Evolutionary conservation across 2,888 invertebrate species (phyloP).

Genomic region (Lumbricus terrestris): DNA sequence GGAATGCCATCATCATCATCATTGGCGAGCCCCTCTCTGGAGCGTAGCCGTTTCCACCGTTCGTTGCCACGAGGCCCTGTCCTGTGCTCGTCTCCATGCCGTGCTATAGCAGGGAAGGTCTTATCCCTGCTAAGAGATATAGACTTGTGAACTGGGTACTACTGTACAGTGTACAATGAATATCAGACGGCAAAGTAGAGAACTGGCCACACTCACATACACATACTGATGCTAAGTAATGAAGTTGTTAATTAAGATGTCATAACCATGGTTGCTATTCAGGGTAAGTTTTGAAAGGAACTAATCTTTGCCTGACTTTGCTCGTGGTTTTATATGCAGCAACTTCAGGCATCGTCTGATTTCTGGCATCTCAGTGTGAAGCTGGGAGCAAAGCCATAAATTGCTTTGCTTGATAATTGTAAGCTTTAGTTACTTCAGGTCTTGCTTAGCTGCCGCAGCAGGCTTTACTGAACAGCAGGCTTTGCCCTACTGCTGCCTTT

Average conservation of each 20-base stretch:
- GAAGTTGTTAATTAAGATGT: background rate
- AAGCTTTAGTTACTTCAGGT: background rate
- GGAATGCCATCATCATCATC: no score
- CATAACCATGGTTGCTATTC: background rate
- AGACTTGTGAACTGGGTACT: background rate
- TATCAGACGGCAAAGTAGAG: background rate
- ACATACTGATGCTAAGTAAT: background rate
- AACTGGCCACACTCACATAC: background rate
- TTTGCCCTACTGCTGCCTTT: background rate
- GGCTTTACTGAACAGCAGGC: background rate
- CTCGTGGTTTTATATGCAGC: background rate
- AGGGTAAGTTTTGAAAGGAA: background rate
- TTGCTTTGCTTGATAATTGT: background rate
- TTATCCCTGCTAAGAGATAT: background rate
- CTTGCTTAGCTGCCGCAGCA: background rate
- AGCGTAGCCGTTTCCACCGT: no score
- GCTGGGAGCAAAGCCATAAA: background rate
- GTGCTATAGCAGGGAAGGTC: background rate
- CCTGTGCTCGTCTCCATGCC: no score
- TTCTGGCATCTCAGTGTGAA: background rate
- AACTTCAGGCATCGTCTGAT: background rate
- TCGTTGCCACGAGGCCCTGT: no score
- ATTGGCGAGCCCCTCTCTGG: no score
- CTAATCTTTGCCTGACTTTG: background rate
- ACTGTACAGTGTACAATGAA: background rate